phyloP scores from a whole-genome alignment of 2,888 invertebrate species.

The Teinopalpus imperialis region DNA sequence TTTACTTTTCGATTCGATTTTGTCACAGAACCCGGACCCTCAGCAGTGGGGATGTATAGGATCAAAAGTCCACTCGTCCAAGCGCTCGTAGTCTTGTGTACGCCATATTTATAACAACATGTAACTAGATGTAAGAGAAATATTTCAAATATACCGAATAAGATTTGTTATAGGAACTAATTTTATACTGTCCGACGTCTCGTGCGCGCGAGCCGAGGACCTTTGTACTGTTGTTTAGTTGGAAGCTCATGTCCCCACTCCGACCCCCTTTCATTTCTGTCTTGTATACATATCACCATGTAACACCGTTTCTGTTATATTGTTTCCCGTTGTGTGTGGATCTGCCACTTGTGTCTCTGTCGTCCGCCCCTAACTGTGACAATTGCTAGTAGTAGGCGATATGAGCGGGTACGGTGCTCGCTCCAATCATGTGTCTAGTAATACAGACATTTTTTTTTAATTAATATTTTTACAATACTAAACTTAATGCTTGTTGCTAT shows the following conservation, averaged over 20 bases:
- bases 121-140: conserved; percentile 41
- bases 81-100: conserved; percentile 17
- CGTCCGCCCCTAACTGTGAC: neutral
- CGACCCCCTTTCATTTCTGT: conserved; percentile 25
- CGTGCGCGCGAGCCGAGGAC: conserved; percentile 46
- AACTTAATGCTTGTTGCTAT: too few species aligned
- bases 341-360: conserved; percentile 22
- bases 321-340: too few species aligned
- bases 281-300: conserved; percentile 38
- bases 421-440: too few species aligned
- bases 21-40: too few species aligned
- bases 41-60: too few species aligned
- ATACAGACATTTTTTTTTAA: too few species aligned
- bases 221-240: conserved; percentile 37
- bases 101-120: conserved; percentile 40
- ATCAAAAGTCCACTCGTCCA: too few species aligned
- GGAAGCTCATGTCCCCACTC: neutral
- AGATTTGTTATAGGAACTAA: conserved; percentile 58
- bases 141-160: conserved; percentile 42
- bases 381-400: too few species aligned
- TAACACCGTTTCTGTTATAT: too few species aligned
- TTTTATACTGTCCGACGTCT: conserved; percentile 57
- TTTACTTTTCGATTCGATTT: too few species aligned
- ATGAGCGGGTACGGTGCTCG: too few species aligned
- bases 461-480: too few species aligned